Evolutionary conservation across 2,888 invertebrate species (phyloP), one percentile per base, ranked within the genome.

Genomic region (Blastobasis lacticolella): DNA sequence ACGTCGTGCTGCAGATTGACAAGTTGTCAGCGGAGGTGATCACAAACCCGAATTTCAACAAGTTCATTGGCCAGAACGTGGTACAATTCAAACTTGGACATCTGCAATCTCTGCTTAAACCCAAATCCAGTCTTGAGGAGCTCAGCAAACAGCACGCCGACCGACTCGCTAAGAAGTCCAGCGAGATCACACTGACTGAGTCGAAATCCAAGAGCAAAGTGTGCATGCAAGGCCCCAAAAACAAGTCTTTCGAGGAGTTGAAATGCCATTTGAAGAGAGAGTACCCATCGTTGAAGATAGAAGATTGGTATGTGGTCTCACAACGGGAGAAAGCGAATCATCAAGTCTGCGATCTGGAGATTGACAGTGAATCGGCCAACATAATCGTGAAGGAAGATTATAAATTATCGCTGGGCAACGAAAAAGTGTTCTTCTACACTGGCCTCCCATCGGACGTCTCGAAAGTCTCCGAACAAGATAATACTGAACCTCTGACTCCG

Each of bases 11-110:
- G 5, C 87, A 87, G 59, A 87, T 87, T 0, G 87, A 87, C 37
- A 85, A 83, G 49, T 58, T 86, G 0, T 87, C 86, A 1, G 87
- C 87, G 0, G 75, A 82, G 64, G 76, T 87, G 0, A 87, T 87
- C 1, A 69, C 70, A 0, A 66, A 69, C 36, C 61, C 63, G 0
- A 61, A 62, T 38, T 87, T 87, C 50, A 78, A 83, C 44, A 77
- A 72, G 50, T 57, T 57, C 0, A 65, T 87, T 0, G 80, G 65
- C 0, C 51, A 58, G 0, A 73, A 60, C 44, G 53, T 64, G 0
- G 80, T 79, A 0, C 71, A 78, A 1, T 86, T 87, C 49, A 78
- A 79, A 54, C 61, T 87, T 9, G 86, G 86, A 2, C 84, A 85
- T 61, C 60, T 86, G 8, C 71, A 75, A 49, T 81, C 81, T 1